Evolutionary conservation across 2,888 invertebrate genomes (phyloP).

Genomic region (Thymelicus acteon): DNA sequence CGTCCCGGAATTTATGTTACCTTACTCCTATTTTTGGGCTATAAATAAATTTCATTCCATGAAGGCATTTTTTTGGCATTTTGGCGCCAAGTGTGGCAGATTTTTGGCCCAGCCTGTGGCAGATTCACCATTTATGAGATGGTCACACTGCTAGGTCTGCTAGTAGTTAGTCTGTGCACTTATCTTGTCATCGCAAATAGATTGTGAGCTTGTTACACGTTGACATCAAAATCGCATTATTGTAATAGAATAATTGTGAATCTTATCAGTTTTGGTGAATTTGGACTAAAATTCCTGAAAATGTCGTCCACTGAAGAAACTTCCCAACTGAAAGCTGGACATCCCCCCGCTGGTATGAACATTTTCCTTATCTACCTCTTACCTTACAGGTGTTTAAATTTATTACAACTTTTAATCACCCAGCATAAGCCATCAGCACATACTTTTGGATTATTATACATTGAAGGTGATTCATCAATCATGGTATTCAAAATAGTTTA

Average conservation of each 20-base stretch:
- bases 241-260: conserved; percentile 49
- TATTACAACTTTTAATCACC: conserved; percentile 26
- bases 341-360: conserved; percentile 94
- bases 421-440: conserved; percentile 4
- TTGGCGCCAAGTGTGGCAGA: too few species aligned
- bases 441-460: too few species aligned
- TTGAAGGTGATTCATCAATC: too few species aligned
- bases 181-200: conserved; percentile 40
- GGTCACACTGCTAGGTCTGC: too few species aligned
- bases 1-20: too few species aligned
- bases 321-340: conserved; percentile 92
- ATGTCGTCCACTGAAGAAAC: conserved; percentile 84
- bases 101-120: too few species aligned
- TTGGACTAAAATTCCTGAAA: conserved; percentile 20
- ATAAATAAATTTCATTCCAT: too few species aligned
- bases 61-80: too few species aligned
- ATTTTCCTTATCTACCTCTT: conserved; percentile 48
- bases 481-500: not conserved
- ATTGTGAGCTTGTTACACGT: conserved; percentile 62
- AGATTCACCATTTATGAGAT: too few species aligned
- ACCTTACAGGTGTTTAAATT: conserved; percentile 1
- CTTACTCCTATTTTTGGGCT: too few species aligned
- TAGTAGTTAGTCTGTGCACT: not conserved
- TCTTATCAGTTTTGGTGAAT: conserved; percentile 53
- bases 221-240: conserved; percentile 46